Base-by-base conservation (phyloP, 1,140 invertebrate species). In the Penaeus japonicus region DNA sequence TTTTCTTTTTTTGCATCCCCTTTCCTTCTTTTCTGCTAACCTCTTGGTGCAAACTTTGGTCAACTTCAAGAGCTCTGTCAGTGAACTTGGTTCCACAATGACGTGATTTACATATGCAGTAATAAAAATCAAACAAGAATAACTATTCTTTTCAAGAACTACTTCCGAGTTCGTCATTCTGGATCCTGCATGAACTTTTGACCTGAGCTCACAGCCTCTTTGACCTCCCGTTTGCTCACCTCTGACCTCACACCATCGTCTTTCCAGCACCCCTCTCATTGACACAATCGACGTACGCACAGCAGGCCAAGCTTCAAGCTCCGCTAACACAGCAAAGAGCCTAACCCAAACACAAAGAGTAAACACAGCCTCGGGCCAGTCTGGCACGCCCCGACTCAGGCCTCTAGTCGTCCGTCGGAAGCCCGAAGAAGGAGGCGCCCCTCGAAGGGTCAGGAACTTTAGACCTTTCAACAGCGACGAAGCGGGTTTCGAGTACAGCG, bases 201-300 rank as follows among this genome's bases (percentile, higher is more conserved):
- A 27, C 39, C 18, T 32, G 39, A n/a, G 30, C n/a, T 17, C 79
- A 32, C 24, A 81, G 53, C n/a, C 47, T 47, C 47, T 15, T 1
- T 5, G 39, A 81, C 20, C 39, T 81, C 79, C 39, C 24, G 35
- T 81, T 55, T 22, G 54, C 39, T 35, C 39, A 65, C 83, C 55
- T n/a, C 57, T 70, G 77, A 79, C 32, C 35, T 62, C 57, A n/a
- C 65, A 20, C 70, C 75, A 32, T 80, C 85, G 32, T 87, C 77
- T 88, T 88, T 88, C n/a, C 87, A 88, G 87, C 55, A 24, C 57
- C 54, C 78, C 87, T 87, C n/a, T 81, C 4, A 35, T 5, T 65
- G 55, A 79, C 32, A 35, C 35, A 55, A 47, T 4, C 22, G 35
- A 54, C 24, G n/a, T 47, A 5, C 30, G 32, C 65, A n/a, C 27